A percentile compares a stretch with the other conserved stretches of the same genome.
phyloP scores from a whole-genome alignment of 2,797 vertebrate genomes.

The Cossypha niveicapilla region DNA sequence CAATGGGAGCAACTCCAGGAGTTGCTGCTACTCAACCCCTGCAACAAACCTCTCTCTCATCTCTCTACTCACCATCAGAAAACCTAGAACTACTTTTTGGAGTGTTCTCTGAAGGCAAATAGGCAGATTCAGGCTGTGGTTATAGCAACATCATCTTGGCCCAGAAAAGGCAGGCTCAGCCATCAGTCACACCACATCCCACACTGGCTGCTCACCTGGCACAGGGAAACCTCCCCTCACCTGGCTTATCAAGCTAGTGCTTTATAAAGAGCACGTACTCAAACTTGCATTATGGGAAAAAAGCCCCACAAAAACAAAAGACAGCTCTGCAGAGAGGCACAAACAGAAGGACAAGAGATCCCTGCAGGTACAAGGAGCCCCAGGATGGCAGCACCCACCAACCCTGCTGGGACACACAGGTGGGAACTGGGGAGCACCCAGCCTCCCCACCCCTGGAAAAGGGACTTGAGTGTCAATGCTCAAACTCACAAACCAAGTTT shows the following conservation, averaged over 20 bases:
- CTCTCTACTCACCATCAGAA: background rate
- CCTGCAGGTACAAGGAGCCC: background rate
- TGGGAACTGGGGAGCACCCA: too few species aligned
- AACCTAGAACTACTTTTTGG: background rate
- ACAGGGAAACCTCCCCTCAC: background rate
- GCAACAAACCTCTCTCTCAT: background rate
- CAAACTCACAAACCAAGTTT: background rate
- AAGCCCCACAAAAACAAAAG: background rate
- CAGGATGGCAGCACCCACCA: background rate
- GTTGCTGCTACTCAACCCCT: accelerated
- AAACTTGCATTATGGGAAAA: background rate
- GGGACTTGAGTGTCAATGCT: background rate
- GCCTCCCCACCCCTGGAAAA: background rate
- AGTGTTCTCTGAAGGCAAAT: background rate
- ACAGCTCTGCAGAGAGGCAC: background rate
- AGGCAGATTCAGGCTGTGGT: background rate
- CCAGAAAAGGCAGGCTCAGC: background rate
- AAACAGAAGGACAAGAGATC: background rate
- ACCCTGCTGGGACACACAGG: background rate
- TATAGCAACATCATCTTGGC: background rate
- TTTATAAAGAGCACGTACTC: background rate
- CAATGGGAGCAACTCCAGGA: background rate
- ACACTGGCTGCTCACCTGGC: background rate
- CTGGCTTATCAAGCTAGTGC: background rate
- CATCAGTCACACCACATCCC: background rate